Evolutionary conservation across 1,140 invertebrate genomes (phyloP).

Genomic region (Holotrichia oblita): DNA sequence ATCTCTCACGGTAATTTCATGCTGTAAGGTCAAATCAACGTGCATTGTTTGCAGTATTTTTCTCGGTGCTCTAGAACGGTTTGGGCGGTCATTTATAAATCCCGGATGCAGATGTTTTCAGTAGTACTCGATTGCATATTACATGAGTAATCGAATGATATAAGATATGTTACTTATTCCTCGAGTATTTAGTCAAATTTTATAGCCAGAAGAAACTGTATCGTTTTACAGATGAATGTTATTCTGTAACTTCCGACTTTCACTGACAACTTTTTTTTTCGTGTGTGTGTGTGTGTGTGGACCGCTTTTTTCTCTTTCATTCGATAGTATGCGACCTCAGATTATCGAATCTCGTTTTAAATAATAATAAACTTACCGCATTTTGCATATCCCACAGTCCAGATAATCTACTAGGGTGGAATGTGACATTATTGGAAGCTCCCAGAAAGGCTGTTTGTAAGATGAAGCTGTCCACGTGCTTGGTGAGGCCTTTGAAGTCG

Average conservation of each 20-base stretch:
- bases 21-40: too few relatives aligned
- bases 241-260: conserved; percentile 8
- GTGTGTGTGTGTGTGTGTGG: neutral
- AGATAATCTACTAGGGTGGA: conserved; percentile 79
- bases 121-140: too few relatives aligned
- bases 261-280: neutral
- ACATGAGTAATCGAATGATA: too few relatives aligned
- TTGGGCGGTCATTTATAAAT: too few relatives aligned
- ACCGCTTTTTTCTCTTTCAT: neutral
- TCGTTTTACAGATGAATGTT: neutral
- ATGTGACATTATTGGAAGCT: conserved; percentile 71
- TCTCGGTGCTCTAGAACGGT: too few relatives aligned
- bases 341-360: too few relatives aligned
- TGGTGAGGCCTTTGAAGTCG: conserved; percentile 71
- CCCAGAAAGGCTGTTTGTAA: conserved; percentile 76
- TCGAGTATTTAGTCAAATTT: neutral
- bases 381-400: conserved; percentile 82
- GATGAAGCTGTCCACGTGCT: conserved; percentile 72
- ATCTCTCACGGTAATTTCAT: too few relatives aligned
- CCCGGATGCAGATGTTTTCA: too few relatives aligned
- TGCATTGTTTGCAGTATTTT: too few relatives aligned
- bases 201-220: conserved; percentile 1
- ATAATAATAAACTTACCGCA: conserved; percentile 65
- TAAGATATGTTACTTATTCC: too few relatives aligned
- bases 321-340: neutral